Percentiles rank a stretch among this genome's conserved stretches.
Evolutionary conservation across 2,888 invertebrate genomes (phyloP).

Genomic region (Chrysomela aeneicollis): DNA sequence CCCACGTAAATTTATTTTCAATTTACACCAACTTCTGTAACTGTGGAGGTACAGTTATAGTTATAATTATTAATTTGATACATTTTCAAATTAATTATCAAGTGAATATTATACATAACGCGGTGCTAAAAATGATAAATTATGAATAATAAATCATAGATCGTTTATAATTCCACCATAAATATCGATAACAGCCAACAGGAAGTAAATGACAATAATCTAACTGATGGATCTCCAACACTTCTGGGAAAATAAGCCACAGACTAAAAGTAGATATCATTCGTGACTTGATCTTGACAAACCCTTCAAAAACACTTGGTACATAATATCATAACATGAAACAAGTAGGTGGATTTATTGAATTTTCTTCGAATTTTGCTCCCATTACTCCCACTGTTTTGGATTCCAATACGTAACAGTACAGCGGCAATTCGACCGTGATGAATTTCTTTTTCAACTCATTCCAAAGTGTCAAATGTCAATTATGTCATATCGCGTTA

Average conservation of each 20-base stretch:
- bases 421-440: background rate
- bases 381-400: background rate
- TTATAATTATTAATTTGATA: too few species aligned
- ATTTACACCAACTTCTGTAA: too few species aligned
- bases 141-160: too few species aligned
- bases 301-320: background rate
- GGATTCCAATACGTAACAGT: background rate
- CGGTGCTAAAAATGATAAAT: background rate
- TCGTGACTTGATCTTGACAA: background rate
- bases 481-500: background rate
- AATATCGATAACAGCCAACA: too few species aligned
- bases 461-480: background rate
- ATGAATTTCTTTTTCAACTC: background rate
- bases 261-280: too few species aligned
- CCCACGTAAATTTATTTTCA: too few species aligned
- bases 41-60: too few species aligned
- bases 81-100: too few species aligned
- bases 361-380: slow-evolving; percentile 3
- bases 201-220: too few species aligned
- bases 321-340: background rate
- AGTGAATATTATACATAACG: background rate
- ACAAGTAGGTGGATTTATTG: slow-evolving; percentile 1
- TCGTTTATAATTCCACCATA: too few species aligned
- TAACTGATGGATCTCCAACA: too few species aligned
- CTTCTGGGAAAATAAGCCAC: too few species aligned